Percentiles rank a stretch among this genome's conserved stretches.
phyloP scores from a whole-genome alignment of 1,140 invertebrate genomes.

The Camponotus pennsylvanicus region DNA sequence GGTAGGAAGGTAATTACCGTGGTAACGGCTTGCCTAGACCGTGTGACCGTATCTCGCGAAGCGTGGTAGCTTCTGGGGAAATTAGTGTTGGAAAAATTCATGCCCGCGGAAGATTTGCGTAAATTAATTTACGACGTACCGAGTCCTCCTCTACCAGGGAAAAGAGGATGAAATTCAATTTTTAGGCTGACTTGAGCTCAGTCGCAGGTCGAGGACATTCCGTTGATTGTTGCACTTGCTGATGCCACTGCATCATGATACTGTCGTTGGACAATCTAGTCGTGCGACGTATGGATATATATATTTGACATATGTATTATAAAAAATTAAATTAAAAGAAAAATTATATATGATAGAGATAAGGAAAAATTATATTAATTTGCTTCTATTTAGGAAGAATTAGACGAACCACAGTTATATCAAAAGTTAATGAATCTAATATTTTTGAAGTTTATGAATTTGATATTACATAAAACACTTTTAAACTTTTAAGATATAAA shows the following conservation, averaged over 20 bases:
- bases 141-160: constrained; percentile 44
- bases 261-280: constrained; percentile 1
- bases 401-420: too few species aligned
- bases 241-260: background rate
- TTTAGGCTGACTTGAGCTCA: constrained; percentile 64
- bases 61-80: constrained; percentile 74
- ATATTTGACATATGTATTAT: background rate
- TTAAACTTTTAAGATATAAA: too few species aligned
- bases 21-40: constrained; percentile 78
- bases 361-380: background rate
- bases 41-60: constrained; percentile 70
- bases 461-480: too few species aligned
- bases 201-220: constrained; percentile 15
- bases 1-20: constrained; percentile 81
- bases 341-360: background rate
- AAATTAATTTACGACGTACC: constrained; percentile 80
- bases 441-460: too few species aligned
- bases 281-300: background rate
- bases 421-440: too few species aligned
- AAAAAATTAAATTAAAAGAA: background rate
- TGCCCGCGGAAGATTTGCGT: constrained; percentile 81
- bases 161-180: constrained; percentile 77
- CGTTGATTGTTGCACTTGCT: constrained; percentile 17
- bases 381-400: background rate
- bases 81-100: constrained; percentile 81